Evolutionary conservation across 2,113 vertebrate genomes (phyloP), one percentile per base, ranked within the genome.

Genomic region (Melierax canorus): DNA sequence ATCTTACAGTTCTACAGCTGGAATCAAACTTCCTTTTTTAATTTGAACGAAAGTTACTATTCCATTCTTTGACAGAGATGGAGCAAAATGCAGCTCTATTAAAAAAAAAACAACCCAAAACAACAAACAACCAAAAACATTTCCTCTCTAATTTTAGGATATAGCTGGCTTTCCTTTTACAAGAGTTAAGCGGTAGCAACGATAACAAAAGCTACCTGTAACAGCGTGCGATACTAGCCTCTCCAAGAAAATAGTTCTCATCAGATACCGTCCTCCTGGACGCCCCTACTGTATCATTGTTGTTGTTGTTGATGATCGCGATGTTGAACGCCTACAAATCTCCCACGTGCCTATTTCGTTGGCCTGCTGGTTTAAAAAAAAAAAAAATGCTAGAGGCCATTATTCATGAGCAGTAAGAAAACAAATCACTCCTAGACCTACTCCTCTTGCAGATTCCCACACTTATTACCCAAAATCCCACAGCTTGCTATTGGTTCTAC

Each of bases 391-490:
- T 82, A 88, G 64, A 79, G 85, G 89, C 68, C 93, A 97, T 98
- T 98, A 97, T 97, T 98, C 98, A 97, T 91, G 91, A 97, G 92
- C 95, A 96, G 85, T 80, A 96, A 92, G 88, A 97, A 98, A 98
- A 98, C 97, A 97, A 98, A 97, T 97, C 96, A 90, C 96, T 96
- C 96, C 95, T 91, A 90, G 90, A 94, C 80, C 95, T 94, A 92
- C 95, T 97, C 97, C 82, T 93, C 96, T 95, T 51, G 96, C 97
- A 97, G 97, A 98, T 98, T 98, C 98, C 98, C 98, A 98, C 98
- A 98, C 95, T 98, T 97, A 96, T 97, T 98, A 97, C 96, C 96
- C 97, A 69, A 98, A 98, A 97, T 98, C 98, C 98, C 97, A 98
- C 97, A 97, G 97, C 95, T 96, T 50, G 92, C 95, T 95, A 95